Base-by-base conservation (phyloP, 2,888 invertebrate species). In the Macrophya annulata region DNA sequence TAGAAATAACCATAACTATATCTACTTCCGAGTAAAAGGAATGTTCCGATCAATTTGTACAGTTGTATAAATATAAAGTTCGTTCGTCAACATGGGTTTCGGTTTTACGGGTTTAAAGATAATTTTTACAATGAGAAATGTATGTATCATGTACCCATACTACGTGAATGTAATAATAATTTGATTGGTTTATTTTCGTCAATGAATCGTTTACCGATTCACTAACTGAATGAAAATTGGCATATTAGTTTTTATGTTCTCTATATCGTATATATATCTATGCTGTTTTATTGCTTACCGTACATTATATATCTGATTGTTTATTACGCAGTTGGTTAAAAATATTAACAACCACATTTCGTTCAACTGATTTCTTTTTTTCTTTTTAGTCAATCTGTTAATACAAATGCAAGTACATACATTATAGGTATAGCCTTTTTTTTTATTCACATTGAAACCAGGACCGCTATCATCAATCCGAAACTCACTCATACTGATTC, bases 211-310 rank as follows among this genome's bases (percentile, higher is more conserved):
- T 74, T 45, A 45, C 21, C 43, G 40, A 81, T 43, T 62, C 59
- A 55, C 55, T 55, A 37, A 17, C 55, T 81, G 81, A 81, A 81
- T 81, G 59, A 81, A 81, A 81, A 81, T 81, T 81, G 81, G 43
- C 62, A 40, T 40, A 81, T 81, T 81, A 81, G 25, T 37, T 81
- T 59, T 21, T 10, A 62, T 21, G 43, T 40, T 25, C 43, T 62
- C 43, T 62, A 21, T 25, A 25, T 12, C 40, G n/a, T n/a, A n/a
- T n/a, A n/a, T n/a, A n/a, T n/a, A 62, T 55, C 31, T 17, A 17
- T 55, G 31, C 31, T 55, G 15, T 17, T 31, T 48, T 10, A 55
- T 55, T 37, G n/a, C 37, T 77, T 17, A 55, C n/a, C 43, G 51
- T 31, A 37, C 37, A n/a, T n/a, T n/a, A n/a, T 77, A 31, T 31